Evolutionary conservation across 2,113 vertebrate genomes (phyloP).

Genomic region (Sander lucioperca): DNA sequence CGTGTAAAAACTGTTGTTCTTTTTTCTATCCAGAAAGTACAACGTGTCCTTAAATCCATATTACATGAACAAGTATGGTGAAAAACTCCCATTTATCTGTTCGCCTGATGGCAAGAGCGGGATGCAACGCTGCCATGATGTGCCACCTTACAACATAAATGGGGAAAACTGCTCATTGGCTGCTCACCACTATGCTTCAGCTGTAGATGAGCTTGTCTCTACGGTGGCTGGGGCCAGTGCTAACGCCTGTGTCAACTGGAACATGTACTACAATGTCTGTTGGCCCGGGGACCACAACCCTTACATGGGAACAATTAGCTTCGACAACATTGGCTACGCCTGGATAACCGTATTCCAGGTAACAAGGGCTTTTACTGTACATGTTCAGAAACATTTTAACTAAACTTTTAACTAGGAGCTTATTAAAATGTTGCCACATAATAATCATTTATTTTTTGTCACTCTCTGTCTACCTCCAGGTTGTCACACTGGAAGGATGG

Average conservation of each 20-base stretch:
- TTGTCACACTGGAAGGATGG: conserved; percentile 44
- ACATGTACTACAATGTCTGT: conserved; percentile 91
- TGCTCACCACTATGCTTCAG: conserved; percentile 77
- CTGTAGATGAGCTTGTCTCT: conserved; percentile 37
- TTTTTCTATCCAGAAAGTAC: conserved; percentile 79
- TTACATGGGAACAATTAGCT: conserved; percentile 90
- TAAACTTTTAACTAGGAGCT: background rate
- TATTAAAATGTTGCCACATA: no score
- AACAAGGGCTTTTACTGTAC: background rate
- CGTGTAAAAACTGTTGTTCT: background rate
- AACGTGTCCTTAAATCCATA: conserved; percentile 88
- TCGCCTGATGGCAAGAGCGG: conserved; percentile 86
- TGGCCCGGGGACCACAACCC: conserved; percentile 87
- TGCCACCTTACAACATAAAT: conserved; percentile 84
- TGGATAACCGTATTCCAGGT: conserved; percentile 96
- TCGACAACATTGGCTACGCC: conserved; percentile 93
- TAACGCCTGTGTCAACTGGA: conserved; percentile 91
- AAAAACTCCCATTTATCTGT: conserved; percentile 90
- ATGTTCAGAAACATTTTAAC: no score
- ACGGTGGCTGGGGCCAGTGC: conserved; percentile 30
- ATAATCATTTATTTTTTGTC: background rate
- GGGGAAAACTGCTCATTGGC: conserved; percentile 86
- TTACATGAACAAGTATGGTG: conserved; percentile 85
- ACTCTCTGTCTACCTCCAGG: conserved; percentile 4
- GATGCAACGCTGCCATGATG: conserved; percentile 87